Evolutionary conservation across 2,113 vertebrate species (phyloP).

Genomic region (Harpagus bidentatus): DNA sequence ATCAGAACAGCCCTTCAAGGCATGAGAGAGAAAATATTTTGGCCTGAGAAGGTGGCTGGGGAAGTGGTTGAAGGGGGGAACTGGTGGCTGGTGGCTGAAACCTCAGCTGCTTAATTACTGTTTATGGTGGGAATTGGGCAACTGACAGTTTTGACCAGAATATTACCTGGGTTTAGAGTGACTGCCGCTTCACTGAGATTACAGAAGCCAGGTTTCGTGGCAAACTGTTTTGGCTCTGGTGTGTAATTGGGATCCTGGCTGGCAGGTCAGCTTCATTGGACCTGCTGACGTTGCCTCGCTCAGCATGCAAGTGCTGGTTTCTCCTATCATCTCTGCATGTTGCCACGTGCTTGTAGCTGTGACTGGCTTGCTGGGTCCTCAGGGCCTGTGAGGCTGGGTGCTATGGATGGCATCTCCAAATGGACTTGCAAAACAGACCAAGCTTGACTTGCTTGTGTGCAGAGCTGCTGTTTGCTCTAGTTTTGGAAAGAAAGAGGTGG

Average conservation of each 20-base stretch:
- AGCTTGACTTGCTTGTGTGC: not conserved
- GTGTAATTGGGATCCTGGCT: not conserved
- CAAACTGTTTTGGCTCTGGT: not conserved
- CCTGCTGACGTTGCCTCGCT: not conserved
- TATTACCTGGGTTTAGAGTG: not conserved
- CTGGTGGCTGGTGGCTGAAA: not conserved
- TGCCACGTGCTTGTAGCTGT: rapidly evolving
- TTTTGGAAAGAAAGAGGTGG: not conserved
- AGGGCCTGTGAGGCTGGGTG: rapidly evolving
- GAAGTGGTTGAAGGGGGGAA: not conserved
- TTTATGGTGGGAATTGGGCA: not conserved
- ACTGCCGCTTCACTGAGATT: not conserved
- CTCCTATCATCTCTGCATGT: rapidly evolving
- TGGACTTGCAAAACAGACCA: not conserved
- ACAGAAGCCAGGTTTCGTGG: not conserved
- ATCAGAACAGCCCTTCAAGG: not conserved
- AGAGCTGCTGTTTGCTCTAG: not conserved
- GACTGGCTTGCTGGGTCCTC: not conserved
- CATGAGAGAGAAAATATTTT: not conserved
- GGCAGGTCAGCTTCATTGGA: not conserved
- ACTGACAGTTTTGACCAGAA: not conserved
- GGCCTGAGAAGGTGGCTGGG: not conserved
- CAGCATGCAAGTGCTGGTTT: not conserved
- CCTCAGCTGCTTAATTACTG: not conserved
- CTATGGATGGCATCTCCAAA: not conserved